phyloP scores from a whole-genome alignment of 1,140 invertebrate genomes.

The Leucophenga varia region DNA sequence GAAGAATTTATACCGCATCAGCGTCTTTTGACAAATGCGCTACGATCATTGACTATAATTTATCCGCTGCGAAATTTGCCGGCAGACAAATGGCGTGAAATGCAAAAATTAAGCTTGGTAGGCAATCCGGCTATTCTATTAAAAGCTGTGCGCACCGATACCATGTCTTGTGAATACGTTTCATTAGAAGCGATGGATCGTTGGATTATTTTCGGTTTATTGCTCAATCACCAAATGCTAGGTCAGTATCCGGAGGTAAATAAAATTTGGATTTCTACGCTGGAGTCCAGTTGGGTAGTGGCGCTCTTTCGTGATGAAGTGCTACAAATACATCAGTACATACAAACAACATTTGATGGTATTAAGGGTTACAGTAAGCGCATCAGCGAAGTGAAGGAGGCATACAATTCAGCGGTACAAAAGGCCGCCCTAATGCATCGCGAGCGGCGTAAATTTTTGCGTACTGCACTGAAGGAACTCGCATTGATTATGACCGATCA shows the following conservation, averaged over 20 bases:
- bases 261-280: constrained; percentile 87
- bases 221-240: constrained; percentile 84
- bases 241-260: constrained; percentile 74
- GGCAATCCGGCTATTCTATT: constrained; percentile 88
- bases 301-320: constrained; percentile 97
- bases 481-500: constrained; percentile 96
- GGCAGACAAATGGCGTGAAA: constrained; percentile 91
- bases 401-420: constrained; percentile 84
- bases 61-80: constrained; percentile 88
- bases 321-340: constrained; percentile 91
- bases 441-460: constrained; percentile 93
- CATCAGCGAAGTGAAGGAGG: constrained; percentile 92
- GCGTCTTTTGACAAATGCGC: constrained; percentile 79
- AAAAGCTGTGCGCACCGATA: constrained; percentile 92
- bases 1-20: constrained; percentile 97
- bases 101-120: constrained; percentile 92
- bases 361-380: constrained; percentile 94
- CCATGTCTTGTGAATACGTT: constrained; percentile 95
- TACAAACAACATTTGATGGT: constrained; percentile 90
- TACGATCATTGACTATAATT: constrained; percentile 84
- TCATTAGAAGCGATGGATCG: constrained; percentile 93
- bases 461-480: constrained; percentile 93
- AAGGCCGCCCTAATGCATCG: constrained; percentile 88
- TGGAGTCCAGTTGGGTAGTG: constrained; percentile 93
- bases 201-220: constrained; percentile 95